phyloP scores from a whole-genome alignment of 2,888 invertebrate species.

The Drosophila paracracens region DNA sequence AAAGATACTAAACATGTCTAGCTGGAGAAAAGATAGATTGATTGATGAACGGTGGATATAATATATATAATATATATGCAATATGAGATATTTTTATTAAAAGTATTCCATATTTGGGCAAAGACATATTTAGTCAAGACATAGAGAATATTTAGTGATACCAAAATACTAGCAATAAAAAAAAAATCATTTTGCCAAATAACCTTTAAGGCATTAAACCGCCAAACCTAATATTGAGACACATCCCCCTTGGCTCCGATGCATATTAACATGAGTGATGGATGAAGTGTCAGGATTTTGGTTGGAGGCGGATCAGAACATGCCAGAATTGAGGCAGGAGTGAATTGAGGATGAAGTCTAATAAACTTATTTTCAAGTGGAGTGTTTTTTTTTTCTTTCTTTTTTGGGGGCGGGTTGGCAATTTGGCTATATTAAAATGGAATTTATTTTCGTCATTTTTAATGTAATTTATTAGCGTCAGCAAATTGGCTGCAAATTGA shows the following conservation, averaged over 20 bases:
- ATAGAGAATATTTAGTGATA: not conserved
- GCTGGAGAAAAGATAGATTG: not conserved
- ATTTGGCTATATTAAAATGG: conserved; percentile 53
- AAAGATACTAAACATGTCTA: not conserved
- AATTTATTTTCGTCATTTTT: conserved; percentile 71
- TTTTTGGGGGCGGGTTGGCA: conserved; percentile 22
- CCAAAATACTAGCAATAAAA: not conserved
- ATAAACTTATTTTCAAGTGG: conserved; percentile 21
- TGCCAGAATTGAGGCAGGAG: not conserved
- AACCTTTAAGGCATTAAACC: conserved; percentile 15
- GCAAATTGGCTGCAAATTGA: conserved; percentile 76
- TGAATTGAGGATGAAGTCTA: conserved; percentile 6
- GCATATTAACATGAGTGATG: conserved; percentile 50
- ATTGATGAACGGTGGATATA: not conserved
- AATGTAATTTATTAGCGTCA: conserved; percentile 74
- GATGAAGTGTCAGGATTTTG: conserved; percentile 56
- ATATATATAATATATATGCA: not conserved
- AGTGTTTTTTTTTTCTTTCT: not conserved
- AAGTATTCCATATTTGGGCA: not conserved
- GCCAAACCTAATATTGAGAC: conserved; percentile 24
- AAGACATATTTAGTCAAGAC: not conserved
- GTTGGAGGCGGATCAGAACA: conserved; percentile 13
- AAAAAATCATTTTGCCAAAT: not conserved
- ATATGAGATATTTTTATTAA: not conserved
- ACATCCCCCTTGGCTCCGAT: not conserved